phyloP scores from a whole-genome alignment of 2,888 invertebrate species.

The Morpho achilles region DNA sequence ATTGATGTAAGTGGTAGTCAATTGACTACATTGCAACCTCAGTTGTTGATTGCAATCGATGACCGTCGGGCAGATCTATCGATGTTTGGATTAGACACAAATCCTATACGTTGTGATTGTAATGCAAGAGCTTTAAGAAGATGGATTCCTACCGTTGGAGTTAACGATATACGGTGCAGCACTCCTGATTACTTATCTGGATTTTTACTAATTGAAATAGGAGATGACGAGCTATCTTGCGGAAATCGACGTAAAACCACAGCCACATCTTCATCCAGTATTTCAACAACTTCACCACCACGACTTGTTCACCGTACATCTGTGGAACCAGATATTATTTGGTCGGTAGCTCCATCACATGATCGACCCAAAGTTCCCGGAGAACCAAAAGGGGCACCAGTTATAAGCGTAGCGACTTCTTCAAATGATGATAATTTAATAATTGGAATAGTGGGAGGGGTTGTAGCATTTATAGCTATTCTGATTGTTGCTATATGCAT shows the following conservation, averaged over 20 bases:
- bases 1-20: conserved; percentile 90
- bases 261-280: conserved; percentile 49
- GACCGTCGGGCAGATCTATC: conserved; percentile 87
- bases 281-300: conserved; percentile 67
- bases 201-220: conserved; percentile 85
- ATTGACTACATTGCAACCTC: conserved; percentile 86
- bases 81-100: conserved; percentile 86
- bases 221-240: conserved; percentile 90
- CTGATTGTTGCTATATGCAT: conserved; percentile 94
- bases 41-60: conserved; percentile 88
- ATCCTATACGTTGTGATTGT: conserved; percentile 93
- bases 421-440: conserved; percentile 95
- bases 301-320: conserved; percentile 80
- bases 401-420: conserved; percentile 78
- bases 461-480: conserved; percentile 93
- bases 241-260: conserved; percentile 81
- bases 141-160: conserved; percentile 84
- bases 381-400: conserved; percentile 80
- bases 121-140: conserved; percentile 87
- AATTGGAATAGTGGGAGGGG: conserved; percentile 96
- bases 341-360: conserved; percentile 89
- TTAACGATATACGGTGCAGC: conserved; percentile 82
- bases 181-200: conserved; percentile 85
- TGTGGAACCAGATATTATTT: conserved; percentile 92
- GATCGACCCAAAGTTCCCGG: conserved; percentile 78